phyloP scores from a whole-genome alignment of 2,888 invertebrate genomes.

The Eupithecia centaureata region DNA sequence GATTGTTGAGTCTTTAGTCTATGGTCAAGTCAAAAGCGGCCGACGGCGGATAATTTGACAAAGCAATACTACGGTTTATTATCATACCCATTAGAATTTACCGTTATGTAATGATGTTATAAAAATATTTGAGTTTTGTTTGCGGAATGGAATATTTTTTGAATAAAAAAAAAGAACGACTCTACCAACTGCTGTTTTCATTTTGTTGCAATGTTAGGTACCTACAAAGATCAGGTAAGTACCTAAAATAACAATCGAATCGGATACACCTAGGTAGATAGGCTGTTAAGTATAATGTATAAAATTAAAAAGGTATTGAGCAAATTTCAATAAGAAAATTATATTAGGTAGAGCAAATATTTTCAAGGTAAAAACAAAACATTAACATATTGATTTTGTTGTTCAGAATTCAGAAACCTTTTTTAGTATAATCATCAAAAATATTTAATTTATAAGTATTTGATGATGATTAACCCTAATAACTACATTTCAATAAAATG shows the following conservation, averaged over 20 bases:
- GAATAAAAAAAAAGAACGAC: background rate
- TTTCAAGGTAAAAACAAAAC: background rate
- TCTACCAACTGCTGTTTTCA: too few species aligned
- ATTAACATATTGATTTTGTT: too few species aligned
- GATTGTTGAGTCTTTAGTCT: conserved; percentile 8
- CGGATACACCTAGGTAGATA: too few species aligned
- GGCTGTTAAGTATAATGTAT: background rate
- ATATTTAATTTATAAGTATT: too few species aligned
- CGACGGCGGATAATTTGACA: conserved; percentile 27
- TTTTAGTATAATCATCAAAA: too few species aligned
- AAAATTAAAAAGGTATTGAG: background rate
- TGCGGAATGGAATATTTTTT: background rate
- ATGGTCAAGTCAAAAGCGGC: conserved; percentile 21
- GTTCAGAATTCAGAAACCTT: too few species aligned
- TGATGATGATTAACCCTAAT: too few species aligned
- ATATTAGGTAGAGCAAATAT: background rate
- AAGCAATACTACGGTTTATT: conserved; percentile 31
- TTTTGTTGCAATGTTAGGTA: too few species aligned
- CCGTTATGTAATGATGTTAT: conserved; percentile 27
- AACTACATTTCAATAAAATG: background rate
- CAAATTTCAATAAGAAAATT: background rate
- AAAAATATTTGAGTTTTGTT: conserved; percentile 17
- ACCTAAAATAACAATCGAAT: too few species aligned
- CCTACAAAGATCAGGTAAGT: too few species aligned
- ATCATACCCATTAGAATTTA: conserved; percentile 24